phyloP scores from a whole-genome alignment of 2,113 vertebrate species.

The Vidua chalybeata region DNA sequence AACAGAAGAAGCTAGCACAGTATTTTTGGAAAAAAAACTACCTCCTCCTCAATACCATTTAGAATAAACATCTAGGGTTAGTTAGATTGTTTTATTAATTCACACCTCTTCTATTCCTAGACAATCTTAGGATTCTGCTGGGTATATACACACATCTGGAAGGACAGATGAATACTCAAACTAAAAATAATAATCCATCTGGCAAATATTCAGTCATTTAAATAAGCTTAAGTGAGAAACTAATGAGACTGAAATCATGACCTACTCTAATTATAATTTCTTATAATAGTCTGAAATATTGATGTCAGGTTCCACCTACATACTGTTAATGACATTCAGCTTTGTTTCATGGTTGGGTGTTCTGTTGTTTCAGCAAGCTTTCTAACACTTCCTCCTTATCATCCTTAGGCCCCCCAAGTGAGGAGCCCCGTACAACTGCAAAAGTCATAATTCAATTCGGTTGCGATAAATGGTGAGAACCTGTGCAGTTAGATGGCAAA shows the following conservation, averaged over 20 bases:
- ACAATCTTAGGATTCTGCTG: neutral
- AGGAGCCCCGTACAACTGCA: neutral
- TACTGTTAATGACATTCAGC: neutral
- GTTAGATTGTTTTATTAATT: neutral
- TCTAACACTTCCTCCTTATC: neutral
- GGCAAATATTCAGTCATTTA: neutral
- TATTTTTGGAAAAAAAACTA: neutral
- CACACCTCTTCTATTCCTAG: neutral
- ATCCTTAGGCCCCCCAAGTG: fast-evolving
- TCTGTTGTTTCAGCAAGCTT: neutral
- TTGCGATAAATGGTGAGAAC: neutral
- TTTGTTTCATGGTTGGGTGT: neutral
- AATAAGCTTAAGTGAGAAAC: constrained; percentile 1
- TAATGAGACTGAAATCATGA: neutral
- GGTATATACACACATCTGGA: neutral
- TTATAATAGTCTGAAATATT: neutral
- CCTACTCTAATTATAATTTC: neutral
- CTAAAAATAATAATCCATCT: constrained; percentile 2
- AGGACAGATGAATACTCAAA: neutral
- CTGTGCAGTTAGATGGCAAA: neutral
- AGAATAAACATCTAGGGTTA: neutral
- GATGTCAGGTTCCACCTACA: neutral
- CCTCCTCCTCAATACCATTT: neutral
- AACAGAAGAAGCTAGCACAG: neutral
- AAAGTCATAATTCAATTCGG: neutral